A percentile compares a stretch with the other conserved stretches of the same genome.
These are phyloP conservation scores for Corydoras maculifer DNA, from an alignment of 2,113 vertebrate species.

Conservation along the genomic window DNA sequence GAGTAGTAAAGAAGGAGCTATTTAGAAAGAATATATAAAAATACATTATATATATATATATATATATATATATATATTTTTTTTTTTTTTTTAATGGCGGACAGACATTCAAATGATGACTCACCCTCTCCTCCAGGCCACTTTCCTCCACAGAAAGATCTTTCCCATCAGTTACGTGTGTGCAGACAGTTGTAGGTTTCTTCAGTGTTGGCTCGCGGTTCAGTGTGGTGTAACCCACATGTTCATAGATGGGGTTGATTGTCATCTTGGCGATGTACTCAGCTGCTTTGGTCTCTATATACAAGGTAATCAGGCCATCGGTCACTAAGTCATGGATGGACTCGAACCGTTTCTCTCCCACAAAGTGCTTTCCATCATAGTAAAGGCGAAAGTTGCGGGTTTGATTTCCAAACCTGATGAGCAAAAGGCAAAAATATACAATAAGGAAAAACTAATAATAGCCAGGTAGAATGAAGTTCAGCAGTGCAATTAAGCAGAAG, in stretches of 20 bases:
- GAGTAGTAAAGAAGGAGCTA: no score
- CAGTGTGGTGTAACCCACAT: conserved; percentile 86
- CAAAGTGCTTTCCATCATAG: conserved; percentile 96
- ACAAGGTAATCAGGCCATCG: conserved; percentile 92
- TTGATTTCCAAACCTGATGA: conserved; percentile 85
- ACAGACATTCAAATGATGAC: conserved; percentile 32
- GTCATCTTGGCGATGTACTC: conserved; percentile 99
- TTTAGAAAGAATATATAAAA: no score
- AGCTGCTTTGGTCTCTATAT: conserved; percentile 96
- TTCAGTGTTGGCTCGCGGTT: conserved; percentile 90
- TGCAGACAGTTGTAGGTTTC: conserved; percentile 77
- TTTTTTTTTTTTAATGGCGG: background rate
- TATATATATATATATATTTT: no score
- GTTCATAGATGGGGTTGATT: conserved; percentile 91
- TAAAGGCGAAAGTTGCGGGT: conserved; percentile 95
- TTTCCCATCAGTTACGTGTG: conserved; percentile 75
- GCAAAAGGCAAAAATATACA: conserved; percentile 40
- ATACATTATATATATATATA: no score
- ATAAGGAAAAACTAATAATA: conserved; percentile 43
- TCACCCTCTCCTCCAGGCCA: conserved; percentile 87
- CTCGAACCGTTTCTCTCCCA: conserved; percentile 96
- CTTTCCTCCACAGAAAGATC: conserved; percentile 73
- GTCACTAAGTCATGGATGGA: conserved; percentile 95
- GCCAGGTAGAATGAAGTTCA: conserved; percentile 26
- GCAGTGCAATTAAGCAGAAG: background rate